These are phyloP conservation scores for Delia radicum DNA, from an alignment of 1,140 invertebrate species.

Conservation along the genomic window DNA sequence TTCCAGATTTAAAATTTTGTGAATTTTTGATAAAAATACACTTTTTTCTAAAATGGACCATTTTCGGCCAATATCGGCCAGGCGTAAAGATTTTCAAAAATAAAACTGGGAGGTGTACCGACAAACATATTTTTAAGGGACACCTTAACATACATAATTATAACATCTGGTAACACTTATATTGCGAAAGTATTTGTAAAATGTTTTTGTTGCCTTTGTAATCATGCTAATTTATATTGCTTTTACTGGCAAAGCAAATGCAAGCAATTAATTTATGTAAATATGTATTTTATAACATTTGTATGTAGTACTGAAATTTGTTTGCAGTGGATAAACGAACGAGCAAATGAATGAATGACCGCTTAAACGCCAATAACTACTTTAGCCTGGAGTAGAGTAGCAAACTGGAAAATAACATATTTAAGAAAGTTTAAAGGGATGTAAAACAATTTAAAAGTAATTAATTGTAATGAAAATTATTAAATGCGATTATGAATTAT, in stretches of 20 bases:
- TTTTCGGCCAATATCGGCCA: too few relatives aligned
- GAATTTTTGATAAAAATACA: too few relatives aligned
- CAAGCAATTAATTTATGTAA: constrained; percentile 23
- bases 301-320: neutral
- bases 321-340: neutral
- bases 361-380: neutral
- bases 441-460: neutral
- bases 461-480: neutral
- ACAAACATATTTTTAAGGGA: too few relatives aligned
- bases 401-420: neutral
- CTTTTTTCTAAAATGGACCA: too few relatives aligned
- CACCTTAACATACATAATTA: neutral
- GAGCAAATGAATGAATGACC: neutral
- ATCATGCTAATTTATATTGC: constrained; percentile 16
- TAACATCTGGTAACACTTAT: neutral
- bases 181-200: neutral
- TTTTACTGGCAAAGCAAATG: constrained; percentile 5
- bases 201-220: constrained; percentile 7
- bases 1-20: too few relatives aligned
- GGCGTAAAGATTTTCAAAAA: too few relatives aligned
- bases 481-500: neutral
- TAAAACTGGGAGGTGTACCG: too few relatives aligned
- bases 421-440: neutral
- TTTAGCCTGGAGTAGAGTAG: too few relatives aligned
- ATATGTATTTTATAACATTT: neutral